Percentiles rank a stretch among this genome's conserved stretches.
Conservation (phyloP, 2,797 vertebrate species). For the Labeo calbasu region DNA sequence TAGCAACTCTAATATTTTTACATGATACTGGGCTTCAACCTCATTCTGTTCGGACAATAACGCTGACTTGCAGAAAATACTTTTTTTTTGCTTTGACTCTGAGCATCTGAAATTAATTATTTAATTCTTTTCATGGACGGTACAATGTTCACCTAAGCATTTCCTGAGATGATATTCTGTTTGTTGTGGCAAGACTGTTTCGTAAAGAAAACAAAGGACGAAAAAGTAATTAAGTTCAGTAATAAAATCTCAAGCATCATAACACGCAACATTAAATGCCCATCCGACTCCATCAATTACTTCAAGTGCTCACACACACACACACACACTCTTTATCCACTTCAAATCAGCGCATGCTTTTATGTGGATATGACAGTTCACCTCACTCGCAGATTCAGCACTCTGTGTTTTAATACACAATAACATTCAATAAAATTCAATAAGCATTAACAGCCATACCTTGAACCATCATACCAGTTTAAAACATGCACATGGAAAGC, state of each 20-base stretch:
- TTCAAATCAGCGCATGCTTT: conserved; percentile 44
- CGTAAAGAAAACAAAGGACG: conserved; percentile 78
- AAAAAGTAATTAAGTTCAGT: conserved; percentile 74
- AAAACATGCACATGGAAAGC: not conserved
- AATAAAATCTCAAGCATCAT: conserved; percentile 74
- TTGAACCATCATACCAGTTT: not conserved
- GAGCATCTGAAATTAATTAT: conserved; percentile 15
- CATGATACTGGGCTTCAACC: not conserved
- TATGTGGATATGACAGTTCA: not conserved
- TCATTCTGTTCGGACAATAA: not conserved
- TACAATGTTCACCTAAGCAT: conserved; percentile 37
- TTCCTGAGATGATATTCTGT: conserved; percentile 53
- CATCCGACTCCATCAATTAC: conserved; percentile 72
- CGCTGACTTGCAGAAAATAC: not conserved
- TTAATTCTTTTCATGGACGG: conserved; percentile 15
- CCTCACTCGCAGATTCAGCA: conserved; percentile 32
- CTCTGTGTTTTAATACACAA: conserved; percentile 30
- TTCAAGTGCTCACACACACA: not conserved
- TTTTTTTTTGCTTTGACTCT: conserved; percentile 16
- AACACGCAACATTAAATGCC: conserved; percentile 81
- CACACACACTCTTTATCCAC: conserved; percentile 60
- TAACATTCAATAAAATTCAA: conserved; percentile 16
- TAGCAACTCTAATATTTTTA: not conserved
- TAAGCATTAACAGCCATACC: not conserved
- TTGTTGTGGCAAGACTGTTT: conserved; percentile 67